These are phyloP conservation scores for Catharus fuscescens DNA, from an alignment of 2,113 vertebrate genomes.

Conservation along the genomic window DNA sequence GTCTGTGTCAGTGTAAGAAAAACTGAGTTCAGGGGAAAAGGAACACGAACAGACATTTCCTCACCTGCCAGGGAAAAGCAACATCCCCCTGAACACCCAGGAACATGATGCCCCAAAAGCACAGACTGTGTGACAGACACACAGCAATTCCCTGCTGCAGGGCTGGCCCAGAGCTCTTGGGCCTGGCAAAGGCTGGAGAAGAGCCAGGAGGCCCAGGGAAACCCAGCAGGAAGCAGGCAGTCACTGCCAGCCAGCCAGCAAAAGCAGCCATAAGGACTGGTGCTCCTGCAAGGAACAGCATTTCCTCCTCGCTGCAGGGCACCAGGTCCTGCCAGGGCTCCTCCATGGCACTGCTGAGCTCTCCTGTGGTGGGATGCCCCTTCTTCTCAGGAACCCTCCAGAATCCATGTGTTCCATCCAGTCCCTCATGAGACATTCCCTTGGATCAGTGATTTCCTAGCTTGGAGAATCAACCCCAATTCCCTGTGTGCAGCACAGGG, in stretches of 20 bases:
- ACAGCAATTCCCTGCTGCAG: neutral
- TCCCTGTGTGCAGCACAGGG: neutral
- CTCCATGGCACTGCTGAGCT: neutral
- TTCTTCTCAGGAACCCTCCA: neutral
- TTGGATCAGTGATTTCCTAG: neutral
- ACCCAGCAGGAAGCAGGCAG: neutral
- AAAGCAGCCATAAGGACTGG: neutral
- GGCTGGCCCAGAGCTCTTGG: neutral
- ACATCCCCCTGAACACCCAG: neutral
- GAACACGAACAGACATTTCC: neutral
- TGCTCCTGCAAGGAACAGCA: neutral
- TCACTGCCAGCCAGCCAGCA: neutral
- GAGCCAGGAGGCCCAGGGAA: neutral
- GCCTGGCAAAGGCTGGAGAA: neutral
- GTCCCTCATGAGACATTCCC: neutral
- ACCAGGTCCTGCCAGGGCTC: neutral
- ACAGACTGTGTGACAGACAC: neutral
- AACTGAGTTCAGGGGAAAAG: neutral
- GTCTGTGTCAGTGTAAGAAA: neutral
- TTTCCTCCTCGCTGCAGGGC: neutral
- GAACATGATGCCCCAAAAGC: rapidly evolving
- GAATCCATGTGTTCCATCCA: neutral
- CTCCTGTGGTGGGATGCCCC: neutral
- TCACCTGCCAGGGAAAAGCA: neutral
- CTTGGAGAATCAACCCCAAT: neutral